phyloP scores from a whole-genome alignment of 64 coral and sea anemone species.

The Pachyseris speciosa region DNA sequence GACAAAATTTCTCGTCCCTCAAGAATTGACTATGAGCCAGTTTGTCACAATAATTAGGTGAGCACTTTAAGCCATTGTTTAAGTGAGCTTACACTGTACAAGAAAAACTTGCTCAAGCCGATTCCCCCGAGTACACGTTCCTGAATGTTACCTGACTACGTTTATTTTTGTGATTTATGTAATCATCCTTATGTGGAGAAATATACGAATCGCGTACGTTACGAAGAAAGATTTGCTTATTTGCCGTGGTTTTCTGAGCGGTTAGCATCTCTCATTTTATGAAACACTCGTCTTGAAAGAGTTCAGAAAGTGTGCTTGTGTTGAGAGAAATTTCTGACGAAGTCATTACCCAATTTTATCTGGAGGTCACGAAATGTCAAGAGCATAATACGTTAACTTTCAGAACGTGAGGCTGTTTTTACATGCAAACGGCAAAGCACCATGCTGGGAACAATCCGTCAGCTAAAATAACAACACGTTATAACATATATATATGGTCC shows the following conservation, averaged over 20 bases:
- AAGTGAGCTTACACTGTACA: background rate
- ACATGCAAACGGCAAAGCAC: too few relatives aligned
- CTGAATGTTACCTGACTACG: background rate
- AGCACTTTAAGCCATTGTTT: background rate
- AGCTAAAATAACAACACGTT: background rate
- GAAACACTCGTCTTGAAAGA: too few relatives aligned
- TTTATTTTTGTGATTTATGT: too few relatives aligned
- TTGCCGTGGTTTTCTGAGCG: too few relatives aligned
- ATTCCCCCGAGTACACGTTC: background rate
- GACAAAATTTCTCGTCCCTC: slow-evolving; percentile 98
- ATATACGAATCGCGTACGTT: too few relatives aligned
- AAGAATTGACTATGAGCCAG: slow-evolving; percentile 98
- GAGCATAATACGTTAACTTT: background rate
- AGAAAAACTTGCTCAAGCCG: background rate
- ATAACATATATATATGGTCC: background rate
- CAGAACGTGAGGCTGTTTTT: too few relatives aligned
- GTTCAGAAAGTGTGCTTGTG: too few relatives aligned
- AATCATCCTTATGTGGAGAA: too few relatives aligned
- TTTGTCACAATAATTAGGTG: slow-evolving; percentile 99
- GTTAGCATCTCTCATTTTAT: too few relatives aligned
- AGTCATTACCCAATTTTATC: too few relatives aligned
- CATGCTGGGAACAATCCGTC: background rate
- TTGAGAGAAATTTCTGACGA: too few relatives aligned
- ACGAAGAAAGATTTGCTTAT: too few relatives aligned
- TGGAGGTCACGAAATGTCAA: background rate